Evolutionary conservation across 2,888 invertebrate genomes (phyloP), one percentile per base, ranked within the genome.

Genomic region (Clivina fossor): DNA sequence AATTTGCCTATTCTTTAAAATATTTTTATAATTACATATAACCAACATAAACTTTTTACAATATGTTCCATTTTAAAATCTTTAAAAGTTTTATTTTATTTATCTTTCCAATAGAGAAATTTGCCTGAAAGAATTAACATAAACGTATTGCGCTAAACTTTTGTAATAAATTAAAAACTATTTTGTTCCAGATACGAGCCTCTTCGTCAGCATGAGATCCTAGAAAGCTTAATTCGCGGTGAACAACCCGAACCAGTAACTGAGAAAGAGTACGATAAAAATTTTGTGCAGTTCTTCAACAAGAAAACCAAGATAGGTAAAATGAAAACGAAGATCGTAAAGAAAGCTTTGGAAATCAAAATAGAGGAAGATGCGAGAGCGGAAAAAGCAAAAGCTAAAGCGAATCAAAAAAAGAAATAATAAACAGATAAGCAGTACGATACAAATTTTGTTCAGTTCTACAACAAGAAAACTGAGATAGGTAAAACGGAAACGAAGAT

Each of bases 391-490:
- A n/a, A n/a, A n/a, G n/a, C n/a, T n/a, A n/a, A n/a, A n/a, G n/a
- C n/a, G n/a, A n/a, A n/a, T n/a, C n/a, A n/a, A n/a, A n/a, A n/a
- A n/a, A n/a, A n/a, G n/a, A n/a, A n/a, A n/a, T n/a, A n/a, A n/a
- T n/a, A n/a, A n/a, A n/a, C n/a, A n/a, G n/a, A n/a, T n/a, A 68
- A 71, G 8, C 79, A 79, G 30, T 73, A 71, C 56, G 71, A 74
- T 4, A 75, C 80, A 68, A n/a, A n/a, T n/a, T 81, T 71, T 56
- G 65, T 66, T 32, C 69, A 75, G 35, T 82, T 80, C 78, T 81
- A 80, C 62, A 62, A 59, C 1, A 70, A 68, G 50, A n/a, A 55
- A 15, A 69, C 69, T 5, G 67, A 69, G 3, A 33, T 73, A 24
- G 71, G 70, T 2, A 73, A 68, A 61, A 65, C 66, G 55, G 66